A percentile compares a stretch with the other conserved stretches of the same genome.
phyloP scores from a whole-genome alignment of 2,797 vertebrate genomes.

The Simalia tracyae region DNA sequence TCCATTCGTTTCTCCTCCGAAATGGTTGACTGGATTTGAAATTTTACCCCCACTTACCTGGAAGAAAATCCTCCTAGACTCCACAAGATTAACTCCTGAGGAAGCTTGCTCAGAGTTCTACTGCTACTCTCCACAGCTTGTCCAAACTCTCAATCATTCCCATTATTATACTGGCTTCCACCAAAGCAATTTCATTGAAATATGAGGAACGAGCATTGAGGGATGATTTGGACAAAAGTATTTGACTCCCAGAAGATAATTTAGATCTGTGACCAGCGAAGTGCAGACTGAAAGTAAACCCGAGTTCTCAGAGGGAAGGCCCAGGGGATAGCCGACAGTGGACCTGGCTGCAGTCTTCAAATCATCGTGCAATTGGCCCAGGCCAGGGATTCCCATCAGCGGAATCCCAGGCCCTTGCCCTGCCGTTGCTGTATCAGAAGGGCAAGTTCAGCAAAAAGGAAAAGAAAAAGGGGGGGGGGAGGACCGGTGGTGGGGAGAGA shows the following conservation, averaged over 20 bases:
- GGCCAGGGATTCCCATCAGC: neutral
- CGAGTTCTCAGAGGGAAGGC: neutral
- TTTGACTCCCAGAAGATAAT: neutral
- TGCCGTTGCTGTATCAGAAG: neutral
- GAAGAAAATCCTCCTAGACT: neutral
- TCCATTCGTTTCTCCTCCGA: neutral
- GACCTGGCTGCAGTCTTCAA: neutral
- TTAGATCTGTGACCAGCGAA: neutral
- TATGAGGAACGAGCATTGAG: neutral
- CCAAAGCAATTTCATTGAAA: neutral
- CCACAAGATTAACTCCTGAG: neutral
- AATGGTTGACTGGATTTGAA: neutral
- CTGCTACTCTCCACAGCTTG: neutral
- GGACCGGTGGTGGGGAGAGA: neutral
- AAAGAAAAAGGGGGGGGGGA: neutral
- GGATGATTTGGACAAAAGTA: too few species aligned
- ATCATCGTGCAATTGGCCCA: neutral
- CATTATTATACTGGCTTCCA: too few species aligned
- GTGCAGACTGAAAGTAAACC: neutral
- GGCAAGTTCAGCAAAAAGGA: neutral
- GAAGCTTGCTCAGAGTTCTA: neutral
- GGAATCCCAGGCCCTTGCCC: neutral
- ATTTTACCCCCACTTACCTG: neutral
- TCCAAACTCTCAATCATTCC: too few species aligned
- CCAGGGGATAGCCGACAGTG: accelerated